Conservation (phyloP, 2,888 invertebrate genomes). For the Sphecodes monilicornis region DNA sequence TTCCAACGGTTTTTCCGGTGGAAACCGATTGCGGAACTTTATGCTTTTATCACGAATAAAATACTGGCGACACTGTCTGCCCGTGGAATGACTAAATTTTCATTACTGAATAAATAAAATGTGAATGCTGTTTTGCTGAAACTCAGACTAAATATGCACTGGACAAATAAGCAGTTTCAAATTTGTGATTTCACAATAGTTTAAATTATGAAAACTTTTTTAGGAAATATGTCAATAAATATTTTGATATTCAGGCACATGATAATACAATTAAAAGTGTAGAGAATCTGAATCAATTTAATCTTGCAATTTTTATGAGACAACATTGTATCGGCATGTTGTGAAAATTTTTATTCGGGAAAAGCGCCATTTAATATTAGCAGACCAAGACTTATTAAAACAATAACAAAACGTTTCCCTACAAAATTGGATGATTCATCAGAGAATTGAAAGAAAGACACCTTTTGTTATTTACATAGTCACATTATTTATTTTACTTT, state of each 20-base stretch:
- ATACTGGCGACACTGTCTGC: not conserved
- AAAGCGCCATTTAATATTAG: too few relatives aligned
- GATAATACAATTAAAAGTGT: not conserved
- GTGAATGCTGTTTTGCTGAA: not conserved
- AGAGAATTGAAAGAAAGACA: too few relatives aligned
- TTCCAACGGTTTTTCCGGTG: not conserved
- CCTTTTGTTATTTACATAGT: too few relatives aligned
- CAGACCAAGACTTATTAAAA: too few relatives aligned
- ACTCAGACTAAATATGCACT: not conserved
- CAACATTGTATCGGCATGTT: too few relatives aligned
- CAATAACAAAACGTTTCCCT: too few relatives aligned
- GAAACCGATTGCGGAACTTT: not conserved
- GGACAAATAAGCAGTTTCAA: not conserved
- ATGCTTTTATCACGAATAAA: not conserved
- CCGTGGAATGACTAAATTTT: not conserved
- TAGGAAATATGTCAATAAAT: not conserved
- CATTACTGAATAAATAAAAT: not conserved
- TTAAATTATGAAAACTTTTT: too few relatives aligned
- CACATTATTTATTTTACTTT: too few relatives aligned
- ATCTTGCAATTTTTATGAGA: too few relatives aligned
- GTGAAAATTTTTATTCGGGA: too few relatives aligned
- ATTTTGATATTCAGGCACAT: not conserved
- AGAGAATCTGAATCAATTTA: not conserved
- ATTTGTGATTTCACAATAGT: too few relatives aligned
- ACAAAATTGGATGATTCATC: too few relatives aligned